Evolutionary conservation across 2,888 invertebrate species (phyloP).

Genomic region (Zonitis immaculata): DNA sequence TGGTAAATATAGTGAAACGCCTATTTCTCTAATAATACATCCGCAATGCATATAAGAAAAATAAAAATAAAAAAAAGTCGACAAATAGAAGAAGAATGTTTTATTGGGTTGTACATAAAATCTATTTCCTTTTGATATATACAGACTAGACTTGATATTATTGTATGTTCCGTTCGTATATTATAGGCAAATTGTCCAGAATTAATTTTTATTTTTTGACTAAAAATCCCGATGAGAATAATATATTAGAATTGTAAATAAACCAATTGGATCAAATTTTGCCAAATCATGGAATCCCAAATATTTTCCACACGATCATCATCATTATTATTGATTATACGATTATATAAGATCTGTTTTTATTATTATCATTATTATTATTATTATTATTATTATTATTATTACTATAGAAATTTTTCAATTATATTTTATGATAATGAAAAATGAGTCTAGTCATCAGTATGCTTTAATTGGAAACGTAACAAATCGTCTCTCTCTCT

Average conservation of each 20-base stretch:
- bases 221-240: too few relatives aligned
- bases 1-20: conserved; percentile 27
- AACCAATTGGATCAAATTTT: neutral
- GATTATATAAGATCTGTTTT: too few relatives aligned
- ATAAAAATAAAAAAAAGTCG: neutral
- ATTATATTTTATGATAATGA: conserved; percentile 1
- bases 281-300: too few relatives aligned
- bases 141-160: conserved; percentile 35
- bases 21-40: conserved; percentile 30
- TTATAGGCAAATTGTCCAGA: conserved; percentile 35
- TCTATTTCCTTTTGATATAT: conserved; percentile 35
- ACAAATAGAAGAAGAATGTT: too few relatives aligned
- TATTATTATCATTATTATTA: too few relatives aligned
- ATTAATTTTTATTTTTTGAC: conserved; percentile 33
- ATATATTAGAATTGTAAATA: neutral
- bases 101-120: conserved; percentile 42
- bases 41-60: conserved; percentile 11
- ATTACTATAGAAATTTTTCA: neutral
- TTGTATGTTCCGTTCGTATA: too few relatives aligned
- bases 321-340: too few relatives aligned
- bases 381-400: neutral
- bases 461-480: conserved; percentile 1
- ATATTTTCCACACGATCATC: too few relatives aligned
- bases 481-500: conserved; percentile 4
- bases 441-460: neutral